Conservation (phyloP, 23 tunicate species). For the Aplidium turbinatum region DNA sequence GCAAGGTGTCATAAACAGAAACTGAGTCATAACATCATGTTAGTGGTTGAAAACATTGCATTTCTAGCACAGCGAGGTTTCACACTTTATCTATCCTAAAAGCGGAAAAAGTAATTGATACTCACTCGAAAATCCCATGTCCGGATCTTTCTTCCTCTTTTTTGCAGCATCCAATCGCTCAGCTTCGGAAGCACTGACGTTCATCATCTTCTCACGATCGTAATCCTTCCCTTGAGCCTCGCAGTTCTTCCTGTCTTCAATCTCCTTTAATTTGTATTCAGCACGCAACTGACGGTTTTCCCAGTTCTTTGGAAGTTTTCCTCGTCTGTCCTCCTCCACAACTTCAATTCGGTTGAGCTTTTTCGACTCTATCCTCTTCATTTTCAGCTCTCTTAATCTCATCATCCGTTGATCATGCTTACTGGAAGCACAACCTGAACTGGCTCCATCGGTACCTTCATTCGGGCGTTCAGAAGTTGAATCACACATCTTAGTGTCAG, state of each 20-base stretch:
- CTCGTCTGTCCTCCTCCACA: slow-evolving; percentile 85
- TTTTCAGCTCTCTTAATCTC: slow-evolving; percentile 45
- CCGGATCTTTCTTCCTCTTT: slow-evolving; percentile 70
- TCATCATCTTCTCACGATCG: slow-evolving; percentile 55
- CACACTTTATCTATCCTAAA: too few species aligned
- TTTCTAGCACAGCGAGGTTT: too few species aligned
- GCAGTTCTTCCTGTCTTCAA: slow-evolving; percentile 62
- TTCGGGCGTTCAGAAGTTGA: too few species aligned
- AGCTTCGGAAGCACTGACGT: slow-evolving; percentile 76
- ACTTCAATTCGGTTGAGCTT: slow-evolving; percentile 80
- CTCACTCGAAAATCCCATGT: slow-evolving; percentile 81
- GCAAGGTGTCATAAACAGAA: too few species aligned
- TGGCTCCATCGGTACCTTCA: too few species aligned
- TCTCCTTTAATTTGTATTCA: slow-evolving; percentile 83
- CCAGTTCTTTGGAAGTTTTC: slow-evolving; percentile 81
- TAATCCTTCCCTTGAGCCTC: slow-evolving; percentile 74
- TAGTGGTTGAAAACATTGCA: too few species aligned
- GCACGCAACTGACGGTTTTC: slow-evolving; percentile 70
- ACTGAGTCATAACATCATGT: too few species aligned
- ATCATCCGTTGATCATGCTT: slow-evolving; percentile 19
- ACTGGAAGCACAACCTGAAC: too few species aligned
- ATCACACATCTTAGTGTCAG: too few species aligned
- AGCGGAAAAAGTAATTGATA: neutral
- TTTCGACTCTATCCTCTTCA: slow-evolving; percentile 55
- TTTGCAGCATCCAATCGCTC: slow-evolving; percentile 51